Evolutionary conservation across 2,888 invertebrate species (phyloP), one percentile per base, ranked within the genome.

Genomic region (Drosophila paucipuncta): DNA sequence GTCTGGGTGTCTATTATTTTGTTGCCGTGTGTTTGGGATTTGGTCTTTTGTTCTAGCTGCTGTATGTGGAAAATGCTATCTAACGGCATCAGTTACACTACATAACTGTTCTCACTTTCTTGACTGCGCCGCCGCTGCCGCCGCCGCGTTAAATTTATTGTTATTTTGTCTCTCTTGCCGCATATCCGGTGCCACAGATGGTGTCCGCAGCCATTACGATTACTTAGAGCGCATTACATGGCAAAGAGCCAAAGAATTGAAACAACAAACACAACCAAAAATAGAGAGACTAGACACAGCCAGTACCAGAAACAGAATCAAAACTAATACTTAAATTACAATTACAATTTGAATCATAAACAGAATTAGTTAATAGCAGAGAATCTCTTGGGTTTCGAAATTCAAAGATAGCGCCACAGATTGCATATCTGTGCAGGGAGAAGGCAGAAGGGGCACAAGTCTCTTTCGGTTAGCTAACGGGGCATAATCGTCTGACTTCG

Each of bases 71-170:
- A 89, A 85, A 84, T 90, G 81, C 85, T 79, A 83, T 88, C 87
- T 88, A 88, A 88, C 88, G 88, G 88, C 91, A 90, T 90, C 91
- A 78, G 91, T 88, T 91, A 91, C 88, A 91, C 91, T 88, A 85
- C 79, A 90, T 88, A 88, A 91, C 90, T 90, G 88, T 88, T 88
- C 88, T 88, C 91, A 88, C 88, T 88, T 88, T 88, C 88, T 88
- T 89, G 83, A 76, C 86, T 75, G 75, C 80, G 70, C 59, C 63
- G 68, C 62, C 50, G 28, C 43, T 13, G 25, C 43, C 47, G 25
- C 25, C 22, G 18, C 9, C 25, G 2, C 54, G 6, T 70, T 75
- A 71, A 64, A 87, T 78, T 85, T 69, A 74, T 83, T 80, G 72
- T 73, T 86, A 69, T 76, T 62, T 69, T 80, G 73, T 76, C 64